Evolutionary conservation across 2,888 invertebrate genomes (phyloP), one percentile per base, ranked within the genome.

Genomic region (Diaprepes abbreviatus): DNA sequence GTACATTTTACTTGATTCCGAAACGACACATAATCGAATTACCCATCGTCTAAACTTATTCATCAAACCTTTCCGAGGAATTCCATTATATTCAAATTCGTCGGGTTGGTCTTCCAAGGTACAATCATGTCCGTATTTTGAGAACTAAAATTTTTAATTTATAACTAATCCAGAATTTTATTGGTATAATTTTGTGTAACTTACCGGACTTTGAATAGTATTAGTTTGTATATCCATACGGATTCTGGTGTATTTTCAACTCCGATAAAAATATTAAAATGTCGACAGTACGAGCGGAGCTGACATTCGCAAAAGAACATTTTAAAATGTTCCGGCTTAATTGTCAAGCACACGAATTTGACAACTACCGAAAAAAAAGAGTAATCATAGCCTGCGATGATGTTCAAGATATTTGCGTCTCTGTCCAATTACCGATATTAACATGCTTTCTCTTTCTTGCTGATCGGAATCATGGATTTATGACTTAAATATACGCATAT

Each of bases 1-100:
- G 48, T 77, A 77, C 55, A 77, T 74, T 66, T 78, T 79, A 52
- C 77, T 78, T 3, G 75, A 73, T 43, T 78, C 77, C 5, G 76
- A 77, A 5, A 79, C 78, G 0, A 75, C 75, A 19, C 72, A 67
- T 71, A 76, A 65, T 36, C 76, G 63, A 19, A 74, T 73, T n/a
- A 75, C 54, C 74, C 73, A 75, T 57, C 75, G 68, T 45, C 58
- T 70, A 17, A 77, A 50, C 45, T 67, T 72, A 17, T 70, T 69
- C 24, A 57, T 31, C 9, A 66, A 1, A 1, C 74, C 71, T 14
- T 24, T 43, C 5, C 68, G 70, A 9, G 74, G 73, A 36, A 74
- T 72, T 10, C 65, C 64, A 24, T 71, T 66, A 63, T 72, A 74
- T 63, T 76, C 76, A 57, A 70, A 76, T 33, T 74, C 73, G 40